phyloP scores from a whole-genome alignment of 2,888 invertebrate genomes.

The Taenaris catops region DNA sequence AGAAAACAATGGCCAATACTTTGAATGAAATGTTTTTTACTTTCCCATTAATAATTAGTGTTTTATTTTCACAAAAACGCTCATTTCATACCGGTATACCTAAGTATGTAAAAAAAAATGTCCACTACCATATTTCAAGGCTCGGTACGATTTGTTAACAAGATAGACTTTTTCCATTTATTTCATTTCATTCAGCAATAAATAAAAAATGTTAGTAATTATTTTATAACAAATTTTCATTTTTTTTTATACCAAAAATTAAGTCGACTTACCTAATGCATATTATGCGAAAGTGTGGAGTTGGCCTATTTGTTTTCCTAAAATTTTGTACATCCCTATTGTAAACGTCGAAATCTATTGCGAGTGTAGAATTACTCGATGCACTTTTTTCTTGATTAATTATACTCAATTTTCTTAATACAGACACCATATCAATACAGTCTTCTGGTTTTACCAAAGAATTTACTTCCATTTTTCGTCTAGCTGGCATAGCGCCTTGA shows the following conservation, averaged over 20 bases:
- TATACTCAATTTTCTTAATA: constrained; percentile 53
- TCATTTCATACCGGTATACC: too few relatives aligned
- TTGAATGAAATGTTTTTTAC: too few relatives aligned
- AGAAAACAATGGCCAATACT: too few relatives aligned
- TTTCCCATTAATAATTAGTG: too few relatives aligned
- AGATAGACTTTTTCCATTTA: too few relatives aligned
- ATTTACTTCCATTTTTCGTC: constrained; percentile 23
- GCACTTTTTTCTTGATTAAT: constrained; percentile 38
- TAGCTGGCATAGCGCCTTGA: constrained; percentile 25
- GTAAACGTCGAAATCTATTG: constrained; percentile 63
- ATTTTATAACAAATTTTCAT: too few relatives aligned
- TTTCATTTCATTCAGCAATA: too few relatives aligned
- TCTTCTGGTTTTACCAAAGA: constrained; percentile 45
- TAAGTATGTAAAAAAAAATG: too few relatives aligned
- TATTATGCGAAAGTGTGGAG: constrained; percentile 60
- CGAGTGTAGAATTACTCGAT: constrained; percentile 32
- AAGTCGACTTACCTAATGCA: constrained; percentile 57
- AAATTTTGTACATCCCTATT: constrained; percentile 61
- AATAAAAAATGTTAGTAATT: too few relatives aligned
- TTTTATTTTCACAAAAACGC: too few relatives aligned
- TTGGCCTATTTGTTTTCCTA: constrained; percentile 52
- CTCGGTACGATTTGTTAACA: too few relatives aligned
- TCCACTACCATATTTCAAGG: too few relatives aligned
- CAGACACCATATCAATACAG: constrained; percentile 40
- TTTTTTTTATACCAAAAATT: background rate